Conservation (phyloP, 92 coral and sea anemone genomes). For the Zoanthus sansibaricus region DNA sequence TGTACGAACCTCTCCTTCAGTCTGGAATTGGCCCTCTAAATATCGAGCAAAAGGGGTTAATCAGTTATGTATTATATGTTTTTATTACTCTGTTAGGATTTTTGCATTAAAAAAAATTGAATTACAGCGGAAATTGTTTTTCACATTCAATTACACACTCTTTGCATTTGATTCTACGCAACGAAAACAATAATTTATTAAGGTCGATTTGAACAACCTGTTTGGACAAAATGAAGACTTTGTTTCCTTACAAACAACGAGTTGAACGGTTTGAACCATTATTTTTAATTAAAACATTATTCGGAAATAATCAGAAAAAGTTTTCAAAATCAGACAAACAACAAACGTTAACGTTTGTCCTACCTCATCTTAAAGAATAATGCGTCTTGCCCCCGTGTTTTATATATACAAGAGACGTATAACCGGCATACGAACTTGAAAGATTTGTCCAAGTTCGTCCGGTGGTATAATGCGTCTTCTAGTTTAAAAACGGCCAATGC, state of each 20-base stretch:
- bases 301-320: neutral
- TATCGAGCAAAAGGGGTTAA: too few species aligned
- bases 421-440: too few species aligned
- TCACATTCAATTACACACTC: neutral
- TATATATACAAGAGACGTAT: too few species aligned
- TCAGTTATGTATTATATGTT: too few species aligned
- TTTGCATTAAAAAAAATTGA: neutral
- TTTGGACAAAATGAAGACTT: neutral
- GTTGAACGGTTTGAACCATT: neutral
- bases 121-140: neutral
- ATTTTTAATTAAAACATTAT: neutral
- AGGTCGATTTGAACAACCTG: neutral
- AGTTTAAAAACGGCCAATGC: too few species aligned
- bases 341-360: too few species aligned
- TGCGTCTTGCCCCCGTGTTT: too few species aligned
- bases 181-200: neutral
- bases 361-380: too few species aligned
- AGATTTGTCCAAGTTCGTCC: too few species aligned
- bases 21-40: too few species aligned
- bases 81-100: neutral
- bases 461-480: too few species aligned
- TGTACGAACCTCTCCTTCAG: too few species aligned
- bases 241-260: neutral
- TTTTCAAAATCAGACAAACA: neutral
- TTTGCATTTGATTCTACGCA: neutral